Conservation (phyloP, 2,888 invertebrate species). For the Eustalomyia histrio region DNA sequence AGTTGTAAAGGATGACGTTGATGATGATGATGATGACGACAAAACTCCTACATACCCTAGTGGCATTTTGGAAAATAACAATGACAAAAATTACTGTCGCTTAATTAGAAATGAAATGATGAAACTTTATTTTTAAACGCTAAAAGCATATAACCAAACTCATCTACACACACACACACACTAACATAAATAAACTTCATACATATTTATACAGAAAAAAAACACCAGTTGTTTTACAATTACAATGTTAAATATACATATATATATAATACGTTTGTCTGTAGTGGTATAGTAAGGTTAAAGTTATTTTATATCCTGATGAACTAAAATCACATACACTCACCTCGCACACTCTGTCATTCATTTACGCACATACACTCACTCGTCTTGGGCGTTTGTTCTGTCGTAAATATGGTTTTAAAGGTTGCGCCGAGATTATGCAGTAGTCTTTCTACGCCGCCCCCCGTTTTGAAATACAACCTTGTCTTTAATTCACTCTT, state of each 20-base stretch:
- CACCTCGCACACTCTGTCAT: conserved; percentile 6
- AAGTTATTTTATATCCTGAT: conserved; percentile 46
- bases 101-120: conserved; percentile 69
- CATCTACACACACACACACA: conserved; percentile 15
- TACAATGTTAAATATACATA: conserved; percentile 18
- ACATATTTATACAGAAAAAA: conserved; percentile 9
- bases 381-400: conserved; percentile 36
- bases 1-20: conserved; percentile 10
- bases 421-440: conserved; percentile 16
- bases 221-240: conserved; percentile 41
- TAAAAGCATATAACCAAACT: conserved; percentile 36
- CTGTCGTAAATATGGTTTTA: conserved; percentile 31
- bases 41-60: conserved; percentile 52
- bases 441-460: neutral
- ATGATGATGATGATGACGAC: conserved; percentile 21
- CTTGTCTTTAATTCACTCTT: neutral
- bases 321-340: conserved; percentile 9
- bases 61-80: conserved; percentile 64
- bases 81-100: conserved; percentile 69
- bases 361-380: conserved; percentile 30
- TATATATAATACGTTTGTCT: neutral
- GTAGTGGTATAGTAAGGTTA: conserved; percentile 17
- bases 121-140: conserved; percentile 63
- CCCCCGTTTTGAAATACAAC: neutral
- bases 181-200: neutral